Evolutionary conservation across 1,140 invertebrate genomes (phyloP).

Genomic region (Drosophila santomea): DNA sequence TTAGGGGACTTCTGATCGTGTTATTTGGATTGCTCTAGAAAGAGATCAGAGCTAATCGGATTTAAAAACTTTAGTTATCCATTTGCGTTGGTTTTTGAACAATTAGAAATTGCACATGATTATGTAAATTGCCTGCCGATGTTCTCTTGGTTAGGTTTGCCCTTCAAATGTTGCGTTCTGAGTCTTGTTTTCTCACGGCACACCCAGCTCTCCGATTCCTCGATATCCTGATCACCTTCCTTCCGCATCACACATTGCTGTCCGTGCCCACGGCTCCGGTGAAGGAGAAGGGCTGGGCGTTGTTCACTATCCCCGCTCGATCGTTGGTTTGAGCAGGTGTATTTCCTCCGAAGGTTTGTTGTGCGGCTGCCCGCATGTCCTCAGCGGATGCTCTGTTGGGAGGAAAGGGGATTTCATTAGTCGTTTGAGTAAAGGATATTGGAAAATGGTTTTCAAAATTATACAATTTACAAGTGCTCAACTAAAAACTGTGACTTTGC

Average conservation of each 20-base stretch:
- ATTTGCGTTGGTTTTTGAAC: constrained; percentile 27
- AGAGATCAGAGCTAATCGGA: constrained; percentile 58
- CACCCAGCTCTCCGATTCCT: constrained; percentile 35
- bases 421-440: background rate
- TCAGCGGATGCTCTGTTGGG: constrained; percentile 89
- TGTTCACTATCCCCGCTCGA: constrained; percentile 90
- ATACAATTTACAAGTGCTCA: constrained; percentile 17
- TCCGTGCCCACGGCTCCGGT: constrained; percentile 87
- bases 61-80: constrained; percentile 11
- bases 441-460: constrained; percentile 7
- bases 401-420: background rate
- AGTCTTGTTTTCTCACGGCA: constrained; percentile 79
- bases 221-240: constrained; percentile 2
- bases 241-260: constrained; percentile 87
- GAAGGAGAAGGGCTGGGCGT: constrained; percentile 91
- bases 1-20: constrained; percentile 25
- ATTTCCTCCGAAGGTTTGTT: constrained; percentile 67
- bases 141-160: constrained; percentile 53
- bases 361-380: constrained; percentile 90
- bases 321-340: constrained; percentile 76
- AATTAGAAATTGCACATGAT: constrained; percentile 65
- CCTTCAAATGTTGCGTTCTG: constrained; percentile 72
- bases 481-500: constrained; percentile 18
- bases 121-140: constrained; percentile 37
- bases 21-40: constrained; percentile 38